Percentiles rank a stretch among this genome's conserved stretches.
Evolutionary conservation across 2,888 invertebrate species (phyloP).

Genomic region (Tenthredo amoena): DNA sequence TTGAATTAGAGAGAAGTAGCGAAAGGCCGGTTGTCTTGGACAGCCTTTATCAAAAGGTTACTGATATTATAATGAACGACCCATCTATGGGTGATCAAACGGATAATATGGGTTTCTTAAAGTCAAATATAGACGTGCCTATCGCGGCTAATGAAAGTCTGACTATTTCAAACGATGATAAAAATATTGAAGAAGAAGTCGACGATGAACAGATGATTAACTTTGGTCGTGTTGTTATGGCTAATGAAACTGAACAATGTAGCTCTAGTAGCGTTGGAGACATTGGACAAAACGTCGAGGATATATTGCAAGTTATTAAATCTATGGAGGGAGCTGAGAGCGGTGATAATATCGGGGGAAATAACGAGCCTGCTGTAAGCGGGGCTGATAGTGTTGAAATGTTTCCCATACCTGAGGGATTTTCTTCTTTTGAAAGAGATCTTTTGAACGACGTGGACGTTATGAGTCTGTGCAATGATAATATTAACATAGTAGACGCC

Average conservation of each 20-base stretch:
- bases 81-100: slow-evolving; percentile 77
- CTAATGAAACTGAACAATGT: slow-evolving; percentile 61
- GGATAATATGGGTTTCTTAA: slow-evolving; percentile 77
- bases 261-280: slow-evolving; percentile 79
- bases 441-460: slow-evolving; percentile 74
- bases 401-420: slow-evolving; percentile 72
- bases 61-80: slow-evolving; percentile 75
- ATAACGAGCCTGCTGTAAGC: slow-evolving; percentile 62
- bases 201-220: slow-evolving; percentile 72
- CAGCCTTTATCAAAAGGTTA: slow-evolving; percentile 74
- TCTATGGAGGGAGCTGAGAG: slow-evolving; percentile 82
- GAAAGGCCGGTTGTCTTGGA: slow-evolving; percentile 76
- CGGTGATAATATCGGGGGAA: slow-evolving; percentile 62
- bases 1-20: background rate
- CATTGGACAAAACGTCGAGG: slow-evolving; percentile 82
- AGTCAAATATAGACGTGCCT: slow-evolving; percentile 71
- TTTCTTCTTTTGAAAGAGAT: slow-evolving; percentile 73
- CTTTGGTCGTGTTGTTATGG: slow-evolving; percentile 63
- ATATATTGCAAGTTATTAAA: slow-evolving; percentile 88
- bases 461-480: slow-evolving; percentile 72
- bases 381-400: slow-evolving; percentile 67
- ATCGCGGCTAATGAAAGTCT: slow-evolving; percentile 62
- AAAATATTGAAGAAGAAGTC: slow-evolving; percentile 55
- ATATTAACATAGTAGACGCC: slow-evolving; percentile 65
- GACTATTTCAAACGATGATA: slow-evolving; percentile 60